A percentile compares a stretch with the other conserved stretches of the same genome.
These are phyloP conservation scores for Trachythela sp. DNA, from an alignment of 64 coral and sea anemone genomes.

Conservation along the genomic window DNA sequence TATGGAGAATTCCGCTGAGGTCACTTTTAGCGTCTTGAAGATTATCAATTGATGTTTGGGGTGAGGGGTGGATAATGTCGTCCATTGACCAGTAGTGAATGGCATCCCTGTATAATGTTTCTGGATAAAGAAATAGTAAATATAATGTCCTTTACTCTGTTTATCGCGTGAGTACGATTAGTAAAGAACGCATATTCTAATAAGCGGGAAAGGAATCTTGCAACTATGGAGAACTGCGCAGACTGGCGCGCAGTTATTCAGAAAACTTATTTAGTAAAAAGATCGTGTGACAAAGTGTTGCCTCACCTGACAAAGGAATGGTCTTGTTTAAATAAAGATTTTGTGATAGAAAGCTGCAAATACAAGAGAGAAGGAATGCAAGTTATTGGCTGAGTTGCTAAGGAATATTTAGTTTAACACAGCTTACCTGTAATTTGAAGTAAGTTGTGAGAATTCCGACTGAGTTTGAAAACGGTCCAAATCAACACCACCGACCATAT, in stretches of 20 bases:
- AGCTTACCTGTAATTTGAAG: neutral
- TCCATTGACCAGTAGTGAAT: constrained; percentile 86
- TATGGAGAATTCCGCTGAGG: neutral
- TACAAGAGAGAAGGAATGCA: neutral
- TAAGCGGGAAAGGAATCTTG: too few relatives aligned
- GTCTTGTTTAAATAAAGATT: constrained; percentile 5
- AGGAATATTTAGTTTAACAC: neutral
- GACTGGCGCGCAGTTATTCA: neutral
- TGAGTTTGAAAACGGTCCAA: constrained; percentile 36
- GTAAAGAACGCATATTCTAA: too few relatives aligned
- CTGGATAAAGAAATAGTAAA: constrained; percentile 33
- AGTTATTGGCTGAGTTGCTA: neutral
- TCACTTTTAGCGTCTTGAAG: neutral
- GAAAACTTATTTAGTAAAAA: neutral
- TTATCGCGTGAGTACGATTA: too few relatives aligned
- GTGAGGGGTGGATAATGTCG: neutral
- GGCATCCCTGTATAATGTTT: constrained; percentile 74
- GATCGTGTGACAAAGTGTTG: neutral
- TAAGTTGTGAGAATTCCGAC: neutral
- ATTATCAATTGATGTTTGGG: neutral
- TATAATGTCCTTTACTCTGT: too few relatives aligned
- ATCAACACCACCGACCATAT: constrained; percentile 72
- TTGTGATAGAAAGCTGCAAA: neutral
- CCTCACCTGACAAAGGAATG: neutral
- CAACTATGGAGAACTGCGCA: too few relatives aligned